These are phyloP conservation scores for Paratilapia polleni DNA, from an alignment of 2,113 vertebrate species.

Conservation along the genomic window DNA sequence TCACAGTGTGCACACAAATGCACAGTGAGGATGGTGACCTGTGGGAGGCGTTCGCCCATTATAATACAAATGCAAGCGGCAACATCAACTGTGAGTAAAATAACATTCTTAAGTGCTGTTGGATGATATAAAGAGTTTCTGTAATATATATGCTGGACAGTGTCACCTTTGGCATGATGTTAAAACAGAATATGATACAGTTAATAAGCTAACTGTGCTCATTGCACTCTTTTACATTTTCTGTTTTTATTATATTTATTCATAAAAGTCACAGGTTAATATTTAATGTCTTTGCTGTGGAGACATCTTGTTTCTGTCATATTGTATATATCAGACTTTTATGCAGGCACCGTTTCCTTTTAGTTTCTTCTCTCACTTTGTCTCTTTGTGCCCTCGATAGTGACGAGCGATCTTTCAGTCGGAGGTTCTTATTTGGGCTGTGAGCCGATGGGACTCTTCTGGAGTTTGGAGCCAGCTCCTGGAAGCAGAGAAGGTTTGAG, in stretches of 20 bases:
- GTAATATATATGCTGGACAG: too few relatives aligned
- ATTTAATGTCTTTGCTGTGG: neutral
- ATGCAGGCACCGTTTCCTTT: neutral
- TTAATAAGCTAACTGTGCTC: too few relatives aligned
- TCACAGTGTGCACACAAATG: conserved; percentile 66
- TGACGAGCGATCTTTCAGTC: conserved; percentile 67
- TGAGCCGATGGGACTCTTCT: conserved; percentile 81
- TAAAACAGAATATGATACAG: too few relatives aligned
- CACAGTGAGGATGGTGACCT: conserved; percentile 69
- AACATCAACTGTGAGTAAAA: conserved; percentile 62
- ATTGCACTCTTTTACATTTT: too few relatives aligned
- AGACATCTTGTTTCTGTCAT: too few relatives aligned
- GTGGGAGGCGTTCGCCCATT: conserved; percentile 72
- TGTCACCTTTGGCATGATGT: too few relatives aligned
- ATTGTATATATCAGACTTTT: neutral
- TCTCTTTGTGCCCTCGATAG: conserved; percentile 34
- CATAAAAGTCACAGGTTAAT: neutral
- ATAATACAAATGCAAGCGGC: conserved; percentile 55
- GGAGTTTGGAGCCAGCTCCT: conserved; percentile 69
- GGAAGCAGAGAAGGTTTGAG: conserved; percentile 69
- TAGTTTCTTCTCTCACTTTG: neutral
- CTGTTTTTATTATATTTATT: neutral
- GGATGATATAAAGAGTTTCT: too few relatives aligned
- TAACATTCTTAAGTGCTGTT: too few relatives aligned
- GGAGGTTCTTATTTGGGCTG: conserved; percentile 78